phyloP scores from a whole-genome alignment of 2,888 invertebrate species.

The Ennomos erosarius region DNA sequence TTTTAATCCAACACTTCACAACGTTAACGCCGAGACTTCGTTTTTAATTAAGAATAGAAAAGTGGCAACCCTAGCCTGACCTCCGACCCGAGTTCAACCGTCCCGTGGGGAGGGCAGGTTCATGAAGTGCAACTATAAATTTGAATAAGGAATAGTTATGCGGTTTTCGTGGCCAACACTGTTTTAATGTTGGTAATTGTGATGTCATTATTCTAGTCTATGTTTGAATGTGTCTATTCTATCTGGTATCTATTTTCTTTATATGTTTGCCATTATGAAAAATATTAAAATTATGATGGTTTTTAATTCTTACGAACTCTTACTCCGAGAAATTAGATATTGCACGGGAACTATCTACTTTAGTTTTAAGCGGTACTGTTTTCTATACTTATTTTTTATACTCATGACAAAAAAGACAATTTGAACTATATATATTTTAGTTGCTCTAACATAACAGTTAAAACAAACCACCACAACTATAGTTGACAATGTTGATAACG shows the following conservation, averaged over 20 bases:
- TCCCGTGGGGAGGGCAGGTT: conserved; percentile 58
- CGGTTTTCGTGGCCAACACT: conserved; percentile 71
- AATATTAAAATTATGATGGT: neutral
- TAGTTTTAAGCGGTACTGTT: too few relatives aligned
- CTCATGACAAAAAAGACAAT: too few relatives aligned
- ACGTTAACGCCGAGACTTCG: too few relatives aligned
- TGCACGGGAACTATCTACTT: too few relatives aligned
- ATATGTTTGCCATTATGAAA: neutral
- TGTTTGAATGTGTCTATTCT: neutral
- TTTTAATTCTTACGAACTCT: neutral
- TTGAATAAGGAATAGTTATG: conserved; percentile 82
- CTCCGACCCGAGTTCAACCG: conserved; percentile 53
- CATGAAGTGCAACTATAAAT: conserved; percentile 78
- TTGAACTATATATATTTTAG: too few relatives aligned
- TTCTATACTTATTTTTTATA: too few relatives aligned
- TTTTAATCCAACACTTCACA: too few relatives aligned
- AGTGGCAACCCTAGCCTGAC: conserved; percentile 51
- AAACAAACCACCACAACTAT: too few relatives aligned
- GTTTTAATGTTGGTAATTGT: conserved; percentile 65
- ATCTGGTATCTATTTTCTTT: too few relatives aligned
- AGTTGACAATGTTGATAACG: conserved; percentile 6
- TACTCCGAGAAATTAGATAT: too few relatives aligned
- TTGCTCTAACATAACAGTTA: too few relatives aligned
- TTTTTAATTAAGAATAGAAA: neutral
- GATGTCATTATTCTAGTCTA: conserved; percentile 4